phyloP scores from a whole-genome alignment of 2,888 invertebrate genomes.

The Andrena marginata region DNA sequence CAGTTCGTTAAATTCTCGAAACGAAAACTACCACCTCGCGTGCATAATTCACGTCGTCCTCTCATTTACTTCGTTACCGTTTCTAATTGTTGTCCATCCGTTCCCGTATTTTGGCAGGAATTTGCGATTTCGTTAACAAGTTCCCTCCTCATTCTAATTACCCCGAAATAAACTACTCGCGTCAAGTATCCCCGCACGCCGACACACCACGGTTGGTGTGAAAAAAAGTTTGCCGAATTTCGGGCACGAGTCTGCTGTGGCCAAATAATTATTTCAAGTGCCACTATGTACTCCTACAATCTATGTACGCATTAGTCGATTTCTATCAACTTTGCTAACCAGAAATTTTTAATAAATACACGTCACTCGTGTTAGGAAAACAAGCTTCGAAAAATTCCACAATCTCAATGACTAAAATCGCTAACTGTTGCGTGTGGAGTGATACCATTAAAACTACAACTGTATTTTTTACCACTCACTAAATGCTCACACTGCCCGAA shows the following conservation, averaged over 20 bases:
- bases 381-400: background rate
- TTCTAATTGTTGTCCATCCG: conserved; percentile 54
- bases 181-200: conserved; percentile 21
- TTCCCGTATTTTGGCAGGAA: conserved; percentile 51
- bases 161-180: conserved; percentile 43
- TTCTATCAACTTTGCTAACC: background rate
- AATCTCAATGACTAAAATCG: background rate
- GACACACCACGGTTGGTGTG: background rate
- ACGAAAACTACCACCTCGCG: background rate
- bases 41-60: conserved; percentile 42
- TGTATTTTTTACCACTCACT: no score
- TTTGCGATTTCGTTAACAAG: conserved; percentile 54
- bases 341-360: background rate
- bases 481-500: no score
- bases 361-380: background rate
- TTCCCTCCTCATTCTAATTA: conserved; percentile 48
- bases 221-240: conserved; percentile 21
- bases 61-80: conserved; percentile 52
- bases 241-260: conserved; percentile 12
- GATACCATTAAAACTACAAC: no score
- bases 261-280: conserved; percentile 19
- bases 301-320: background rate
- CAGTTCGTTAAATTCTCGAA: conserved; percentile 32
- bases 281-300: background rate
- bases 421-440: no score